Base-by-base conservation (phyloP, 2,113 vertebrate species). In the Lota lota region DNA sequence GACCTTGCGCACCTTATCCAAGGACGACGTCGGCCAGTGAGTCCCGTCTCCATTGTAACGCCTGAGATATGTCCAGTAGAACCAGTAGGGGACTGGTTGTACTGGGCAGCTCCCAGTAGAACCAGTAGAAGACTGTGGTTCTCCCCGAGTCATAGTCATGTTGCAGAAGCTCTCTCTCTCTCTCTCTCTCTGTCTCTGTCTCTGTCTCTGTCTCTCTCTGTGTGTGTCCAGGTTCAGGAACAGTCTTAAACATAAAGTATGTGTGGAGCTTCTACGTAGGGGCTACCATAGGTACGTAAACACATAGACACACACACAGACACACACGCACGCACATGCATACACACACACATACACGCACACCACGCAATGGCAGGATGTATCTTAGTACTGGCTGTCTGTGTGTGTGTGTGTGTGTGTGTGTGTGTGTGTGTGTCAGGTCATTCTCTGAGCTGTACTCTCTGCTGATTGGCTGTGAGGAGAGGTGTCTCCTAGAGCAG, bases 221-320 rank as follows among this genome's bases (percentile, higher is more conserved):
- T 17, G 75, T 63, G 17, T 40, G 7, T 21, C 16, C 19, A 97
- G 96, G 64, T 89, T 91, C 89, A 93, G 90, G 85, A 93, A 93
- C 88, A 90, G 92, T 0, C 88, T 89, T 59, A 93, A 90, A 88
- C 93, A 95, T 79, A 94, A 85, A 86, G 74, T 95, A 73, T 97
- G 95, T 62, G 92, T 96, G 88, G 89, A 89, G 77, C 90, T 97
- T 93, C 91, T 97, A 72, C 88, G 85, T 15, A 83, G 82, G 1
- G 95, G 97, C 33, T 93, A 89, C 83, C 94, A 95, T 82, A 87
- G 92, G 89, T 88, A 56, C 53, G 17, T 7, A 56, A 17, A 47
- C 40, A 47, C 40, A 47, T 6, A 47, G 3, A 47, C 40, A 47
- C 40, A 47, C 40, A 47, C 7, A 33, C 28, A 33, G 3, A 33